Percentiles rank a stretch among this genome's conserved stretches.
Conservation (phyloP, 2,113 vertebrate genomes). For the Upupa epops region DNA sequence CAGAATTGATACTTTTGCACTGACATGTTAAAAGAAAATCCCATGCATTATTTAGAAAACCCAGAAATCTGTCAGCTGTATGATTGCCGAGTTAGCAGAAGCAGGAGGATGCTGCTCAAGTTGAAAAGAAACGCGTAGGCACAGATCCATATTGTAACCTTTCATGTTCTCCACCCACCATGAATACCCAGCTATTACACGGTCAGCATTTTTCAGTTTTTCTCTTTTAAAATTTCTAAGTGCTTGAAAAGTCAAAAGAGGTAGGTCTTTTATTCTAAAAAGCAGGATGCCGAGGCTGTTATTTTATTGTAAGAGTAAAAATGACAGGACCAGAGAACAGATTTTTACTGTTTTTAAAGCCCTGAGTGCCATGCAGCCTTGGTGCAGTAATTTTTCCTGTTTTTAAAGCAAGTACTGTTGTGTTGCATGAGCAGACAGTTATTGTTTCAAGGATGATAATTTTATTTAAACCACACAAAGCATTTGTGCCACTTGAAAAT, state of each 20-base stretch:
- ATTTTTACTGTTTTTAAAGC: constrained; percentile 36
- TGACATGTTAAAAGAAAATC: constrained; percentile 87
- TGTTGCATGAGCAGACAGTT: not conserved
- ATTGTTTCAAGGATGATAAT: constrained; percentile 11
- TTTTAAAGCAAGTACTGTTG: constrained; percentile 17
- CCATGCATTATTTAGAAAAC: constrained; percentile 87
- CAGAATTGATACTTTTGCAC: constrained; percentile 84
- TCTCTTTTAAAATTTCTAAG: constrained; percentile 74
- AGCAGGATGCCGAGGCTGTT: constrained; percentile 59
- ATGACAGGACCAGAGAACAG: constrained; percentile 50
- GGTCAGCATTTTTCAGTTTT: constrained; percentile 77
- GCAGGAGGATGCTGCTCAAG: constrained; percentile 73
- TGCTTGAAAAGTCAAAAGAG: constrained; percentile 67
- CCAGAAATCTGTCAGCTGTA: constrained; percentile 81
- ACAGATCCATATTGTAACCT: constrained; percentile 75
- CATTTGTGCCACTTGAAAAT: not conserved
- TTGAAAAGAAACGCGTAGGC: constrained; percentile 77
- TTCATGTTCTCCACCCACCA: constrained; percentile 76
- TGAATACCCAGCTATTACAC: constrained; percentile 75
- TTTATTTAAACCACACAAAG: not conserved
- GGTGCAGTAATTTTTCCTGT: constrained; percentile 17
- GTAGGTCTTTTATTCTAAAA: constrained; percentile 66
- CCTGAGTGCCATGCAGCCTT: constrained; percentile 18
- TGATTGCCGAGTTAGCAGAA: constrained; percentile 87
- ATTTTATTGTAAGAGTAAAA: constrained; percentile 67